Evolutionary conservation across 1,140 invertebrate species (phyloP).

Genomic region (Drosophila orena): DNA sequence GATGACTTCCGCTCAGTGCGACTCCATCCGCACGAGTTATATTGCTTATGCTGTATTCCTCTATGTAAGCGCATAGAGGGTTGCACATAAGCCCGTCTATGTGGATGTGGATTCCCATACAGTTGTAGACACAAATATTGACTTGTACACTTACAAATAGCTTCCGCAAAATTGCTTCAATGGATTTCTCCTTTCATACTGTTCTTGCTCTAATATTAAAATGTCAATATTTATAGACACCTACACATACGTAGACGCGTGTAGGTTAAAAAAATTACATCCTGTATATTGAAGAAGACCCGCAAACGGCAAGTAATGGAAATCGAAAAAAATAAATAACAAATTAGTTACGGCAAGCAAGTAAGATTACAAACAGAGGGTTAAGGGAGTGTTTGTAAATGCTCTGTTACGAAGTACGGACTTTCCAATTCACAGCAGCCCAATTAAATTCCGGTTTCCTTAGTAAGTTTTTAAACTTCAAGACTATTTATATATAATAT

Average conservation of each 20-base stretch:
- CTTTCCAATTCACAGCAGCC: not conserved
- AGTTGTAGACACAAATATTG: constrained; percentile 56
- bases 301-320: not conserved
- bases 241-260: constrained; percentile 6
- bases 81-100: not conserved
- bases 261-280: constrained; percentile 2
- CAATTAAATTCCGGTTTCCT: no score
- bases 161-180: constrained; percentile 68
- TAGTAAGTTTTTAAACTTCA: no score
- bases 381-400: constrained; percentile 1
- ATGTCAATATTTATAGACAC: constrained; percentile 42
- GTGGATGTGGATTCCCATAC: constrained; percentile 10
- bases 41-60: constrained; percentile 17
- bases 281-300: constrained; percentile 13
- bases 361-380: constrained; percentile 16
- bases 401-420: not conserved
- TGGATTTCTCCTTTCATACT: constrained; percentile 26
- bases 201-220: constrained; percentile 22
- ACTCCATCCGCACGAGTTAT: constrained; percentile 17
- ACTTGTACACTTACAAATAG: constrained; percentile 64
- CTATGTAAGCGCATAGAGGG: not conserved
- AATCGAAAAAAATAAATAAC: constrained; percentile 36
- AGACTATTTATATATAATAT: no score
- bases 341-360: constrained; percentile 31
- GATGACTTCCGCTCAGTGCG: constrained; percentile 67